Conservation (phyloP, 2,113 vertebrate genomes). For the Todiramphus chloris region DNA sequence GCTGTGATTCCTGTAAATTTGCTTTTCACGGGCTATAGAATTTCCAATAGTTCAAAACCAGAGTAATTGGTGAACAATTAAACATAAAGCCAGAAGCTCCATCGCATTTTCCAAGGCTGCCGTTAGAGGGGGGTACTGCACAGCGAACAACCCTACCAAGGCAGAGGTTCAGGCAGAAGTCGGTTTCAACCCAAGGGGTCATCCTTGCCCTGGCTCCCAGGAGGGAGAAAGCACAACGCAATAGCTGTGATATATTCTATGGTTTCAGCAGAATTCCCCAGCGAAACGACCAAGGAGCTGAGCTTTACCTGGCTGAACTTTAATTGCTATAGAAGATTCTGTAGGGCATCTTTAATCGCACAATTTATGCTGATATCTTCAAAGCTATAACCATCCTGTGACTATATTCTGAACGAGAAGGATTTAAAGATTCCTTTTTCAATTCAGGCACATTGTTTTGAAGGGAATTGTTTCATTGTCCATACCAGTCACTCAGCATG, state of each 20-base stretch:
- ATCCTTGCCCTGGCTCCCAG: background rate
- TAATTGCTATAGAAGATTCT: background rate
- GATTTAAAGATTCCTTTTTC: background rate
- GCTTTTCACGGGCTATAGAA: background rate
- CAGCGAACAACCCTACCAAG: background rate
- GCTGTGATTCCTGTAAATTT: rapidly evolving
- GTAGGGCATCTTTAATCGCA: background rate
- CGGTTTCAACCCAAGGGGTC: rapidly evolving
- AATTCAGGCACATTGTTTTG: background rate
- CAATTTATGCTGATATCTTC: background rate
- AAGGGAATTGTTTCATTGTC: rapidly evolving
- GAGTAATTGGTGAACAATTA: rapidly evolving
- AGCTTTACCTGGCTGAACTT: background rate
- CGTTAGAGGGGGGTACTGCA: background rate
- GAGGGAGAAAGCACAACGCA: background rate
- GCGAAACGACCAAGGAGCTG: background rate
- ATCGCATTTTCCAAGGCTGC: rapidly evolving
- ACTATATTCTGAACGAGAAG: background rate
- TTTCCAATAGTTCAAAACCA: rapidly evolving
- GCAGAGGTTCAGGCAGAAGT: background rate
- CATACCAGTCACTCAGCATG: background rate
- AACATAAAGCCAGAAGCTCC: rapidly evolving
- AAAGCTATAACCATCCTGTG: background rate
- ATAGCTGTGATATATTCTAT: background rate
- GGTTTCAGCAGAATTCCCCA: background rate